phyloP scores from a whole-genome alignment of 2,113 vertebrate species.

The Perca schrenkii region DNA sequence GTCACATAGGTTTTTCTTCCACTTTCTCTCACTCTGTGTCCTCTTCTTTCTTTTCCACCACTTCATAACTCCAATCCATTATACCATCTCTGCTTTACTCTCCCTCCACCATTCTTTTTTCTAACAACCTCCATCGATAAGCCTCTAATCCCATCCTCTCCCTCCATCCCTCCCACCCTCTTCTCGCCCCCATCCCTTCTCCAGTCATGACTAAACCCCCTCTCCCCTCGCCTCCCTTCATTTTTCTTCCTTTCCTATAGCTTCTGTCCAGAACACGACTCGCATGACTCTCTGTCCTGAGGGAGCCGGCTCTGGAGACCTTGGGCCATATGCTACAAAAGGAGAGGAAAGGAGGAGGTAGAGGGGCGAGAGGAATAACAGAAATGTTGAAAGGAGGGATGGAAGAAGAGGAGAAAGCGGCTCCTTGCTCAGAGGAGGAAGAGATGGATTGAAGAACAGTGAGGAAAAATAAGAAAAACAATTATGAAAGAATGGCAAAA shows the following conservation, averaged over 20 bases:
- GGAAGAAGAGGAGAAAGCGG: not conserved
- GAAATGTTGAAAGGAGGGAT: not conserved
- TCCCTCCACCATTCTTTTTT: not conserved
- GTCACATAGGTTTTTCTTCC: not conserved
- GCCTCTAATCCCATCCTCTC: not conserved
- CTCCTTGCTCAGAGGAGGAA: not conserved
- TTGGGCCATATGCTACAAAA: slow-evolving; percentile 32
- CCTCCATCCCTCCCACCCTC: not conserved
- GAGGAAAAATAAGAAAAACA: not conserved
- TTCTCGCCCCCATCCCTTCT: not conserved
- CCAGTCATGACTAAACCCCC: slow-evolving; percentile 42
- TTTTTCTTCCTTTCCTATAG: slow-evolving; percentile 22
- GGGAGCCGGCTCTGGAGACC: slow-evolving; percentile 33
- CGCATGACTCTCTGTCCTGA: slow-evolving; percentile 34
- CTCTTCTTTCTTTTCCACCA: not conserved
- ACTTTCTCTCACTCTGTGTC: not conserved
- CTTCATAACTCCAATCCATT: not conserved
- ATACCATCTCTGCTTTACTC: not conserved
- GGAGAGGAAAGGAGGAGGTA: not conserved
- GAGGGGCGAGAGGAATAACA: not conserved
- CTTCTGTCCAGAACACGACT: slow-evolving; percentile 31
- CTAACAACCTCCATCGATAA: not conserved
- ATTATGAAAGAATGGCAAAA: not conserved
- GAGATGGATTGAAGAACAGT: not conserved
- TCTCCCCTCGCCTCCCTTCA: not conserved